Percentiles rank a stretch among this genome's conserved stretches.
phyloP scores from a whole-genome alignment of 2,113 vertebrate species.

The Zosterops hypoxanthus region DNA sequence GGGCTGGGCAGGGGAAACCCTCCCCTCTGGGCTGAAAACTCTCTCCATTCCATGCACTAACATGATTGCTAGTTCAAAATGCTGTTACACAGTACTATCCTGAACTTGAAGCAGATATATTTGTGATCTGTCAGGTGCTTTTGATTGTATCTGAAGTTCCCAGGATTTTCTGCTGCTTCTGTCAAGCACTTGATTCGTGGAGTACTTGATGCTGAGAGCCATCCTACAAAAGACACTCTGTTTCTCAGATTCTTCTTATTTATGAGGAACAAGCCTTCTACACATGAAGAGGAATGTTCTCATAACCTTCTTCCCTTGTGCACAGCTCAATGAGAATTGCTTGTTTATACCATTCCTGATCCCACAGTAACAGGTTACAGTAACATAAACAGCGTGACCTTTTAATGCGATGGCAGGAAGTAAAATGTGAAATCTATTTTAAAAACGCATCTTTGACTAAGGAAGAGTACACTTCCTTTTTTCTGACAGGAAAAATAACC shows the following conservation, averaged over 20 bases:
- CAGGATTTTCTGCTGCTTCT: conserved; percentile 2
- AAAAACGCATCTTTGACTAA: conserved; percentile 51
- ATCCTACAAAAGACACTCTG: conserved; percentile 12
- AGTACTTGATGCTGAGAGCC: background rate
- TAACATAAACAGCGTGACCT: conserved; percentile 55
- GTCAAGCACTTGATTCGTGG: background rate
- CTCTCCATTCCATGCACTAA: background rate
- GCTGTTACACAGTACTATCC: background rate
- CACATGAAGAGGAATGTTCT: conserved; percentile 39
- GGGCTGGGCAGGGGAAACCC: background rate
- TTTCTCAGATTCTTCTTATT: conserved; percentile 41
- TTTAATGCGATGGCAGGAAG: conserved; percentile 54
- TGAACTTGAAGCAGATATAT: background rate
- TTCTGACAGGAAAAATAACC: conserved; percentile 47
- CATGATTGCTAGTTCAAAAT: background rate
- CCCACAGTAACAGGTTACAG: conserved; percentile 52
- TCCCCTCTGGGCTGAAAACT: background rate
- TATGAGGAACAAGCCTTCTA: conserved; percentile 23
- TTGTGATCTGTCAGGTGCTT: conserved; percentile 16
- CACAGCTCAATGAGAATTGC: background rate
- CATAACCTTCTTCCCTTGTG: conserved; percentile 26
- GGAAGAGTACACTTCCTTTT: conserved; percentile 64
- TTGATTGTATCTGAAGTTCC: background rate
- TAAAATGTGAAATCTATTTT: conserved; percentile 63
- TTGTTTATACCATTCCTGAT: conserved; percentile 36